Conservation (phyloP, 2,113 vertebrate genomes). For the Pelusios castaneus region DNA sequence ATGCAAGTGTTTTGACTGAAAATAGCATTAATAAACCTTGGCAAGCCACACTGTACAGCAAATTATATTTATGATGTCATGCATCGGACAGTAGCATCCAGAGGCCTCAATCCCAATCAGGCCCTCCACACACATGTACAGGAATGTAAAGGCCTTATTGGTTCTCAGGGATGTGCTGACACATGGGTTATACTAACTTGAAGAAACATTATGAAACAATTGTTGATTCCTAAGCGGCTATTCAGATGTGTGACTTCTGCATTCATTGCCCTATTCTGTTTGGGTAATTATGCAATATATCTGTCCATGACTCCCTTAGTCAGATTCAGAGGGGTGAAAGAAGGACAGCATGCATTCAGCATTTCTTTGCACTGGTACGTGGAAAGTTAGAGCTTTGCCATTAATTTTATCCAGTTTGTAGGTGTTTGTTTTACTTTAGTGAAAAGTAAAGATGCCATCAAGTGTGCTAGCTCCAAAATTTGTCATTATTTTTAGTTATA, state of each 20-base stretch:
- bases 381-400: neutral
- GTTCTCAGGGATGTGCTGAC: neutral
- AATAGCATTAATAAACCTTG: neutral
- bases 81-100: neutral
- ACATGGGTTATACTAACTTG: neutral
- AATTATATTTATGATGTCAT: neutral
- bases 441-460: neutral
- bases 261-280: neutral
- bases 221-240: neutral
- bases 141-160: neutral
- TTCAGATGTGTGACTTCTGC: neutral
- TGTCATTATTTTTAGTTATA: neutral
- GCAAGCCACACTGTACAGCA: neutral
- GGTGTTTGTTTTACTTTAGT: neutral
- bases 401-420: neutral
- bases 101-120: neutral
- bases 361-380: neutral
- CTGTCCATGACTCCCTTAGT: neutral
- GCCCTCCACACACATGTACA: neutral
- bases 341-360: neutral
- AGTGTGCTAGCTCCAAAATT: neutral
- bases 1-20: neutral
- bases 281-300: neutral
- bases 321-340: neutral
- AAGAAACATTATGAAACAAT: neutral